Percentiles rank a stretch among this genome's conserved stretches.
Evolutionary conservation across 2,113 vertebrate genomes (phyloP).

Genomic region (Corythoichthys haematopterus): DNA sequence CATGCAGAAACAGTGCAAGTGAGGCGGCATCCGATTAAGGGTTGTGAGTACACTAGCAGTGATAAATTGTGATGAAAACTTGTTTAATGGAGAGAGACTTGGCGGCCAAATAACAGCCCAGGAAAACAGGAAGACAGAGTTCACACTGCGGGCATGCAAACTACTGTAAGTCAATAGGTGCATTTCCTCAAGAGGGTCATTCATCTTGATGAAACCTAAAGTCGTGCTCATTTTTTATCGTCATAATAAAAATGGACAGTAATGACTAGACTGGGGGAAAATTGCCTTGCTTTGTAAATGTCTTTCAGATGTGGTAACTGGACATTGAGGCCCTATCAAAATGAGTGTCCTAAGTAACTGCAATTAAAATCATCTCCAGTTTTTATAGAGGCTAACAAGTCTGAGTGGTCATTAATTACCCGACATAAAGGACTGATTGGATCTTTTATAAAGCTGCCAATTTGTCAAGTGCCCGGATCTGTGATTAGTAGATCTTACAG

Average conservation of each 20-base stretch:
- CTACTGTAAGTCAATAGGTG: slow-evolving; percentile 80
- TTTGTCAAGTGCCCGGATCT: slow-evolving; percentile 46
- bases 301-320: slow-evolving; percentile 75
- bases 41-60: slow-evolving; percentile 32
- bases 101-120: slow-evolving; percentile 58
- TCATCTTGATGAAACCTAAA: slow-evolving; percentile 65
- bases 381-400: slow-evolving; percentile 45
- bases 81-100: slow-evolving; percentile 68
- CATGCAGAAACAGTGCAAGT: slow-evolving; percentile 10
- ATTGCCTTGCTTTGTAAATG: slow-evolving; percentile 66
- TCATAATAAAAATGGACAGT: slow-evolving; percentile 74
- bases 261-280: slow-evolving; percentile 69
- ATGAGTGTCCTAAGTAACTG: slow-evolving; percentile 54
- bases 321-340: slow-evolving; percentile 64
- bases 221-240: slow-evolving; percentile 70
- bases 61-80: slow-evolving; percentile 54
- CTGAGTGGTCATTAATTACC: slow-evolving; percentile 42
- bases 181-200: slow-evolving; percentile 62
- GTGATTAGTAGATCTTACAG: slow-evolving; percentile 47
- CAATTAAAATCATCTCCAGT: slow-evolving; percentile 50
- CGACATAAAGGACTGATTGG: slow-evolving; percentile 45
- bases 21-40: slow-evolving; percentile 28
- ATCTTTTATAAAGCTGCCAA: slow-evolving; percentile 50
- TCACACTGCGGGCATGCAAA: slow-evolving; percentile 73
- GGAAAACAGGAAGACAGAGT: slow-evolving; percentile 77